Evolutionary conservation across 2,888 invertebrate genomes (phyloP).

Genomic region (Acrobasis suavella): DNA sequence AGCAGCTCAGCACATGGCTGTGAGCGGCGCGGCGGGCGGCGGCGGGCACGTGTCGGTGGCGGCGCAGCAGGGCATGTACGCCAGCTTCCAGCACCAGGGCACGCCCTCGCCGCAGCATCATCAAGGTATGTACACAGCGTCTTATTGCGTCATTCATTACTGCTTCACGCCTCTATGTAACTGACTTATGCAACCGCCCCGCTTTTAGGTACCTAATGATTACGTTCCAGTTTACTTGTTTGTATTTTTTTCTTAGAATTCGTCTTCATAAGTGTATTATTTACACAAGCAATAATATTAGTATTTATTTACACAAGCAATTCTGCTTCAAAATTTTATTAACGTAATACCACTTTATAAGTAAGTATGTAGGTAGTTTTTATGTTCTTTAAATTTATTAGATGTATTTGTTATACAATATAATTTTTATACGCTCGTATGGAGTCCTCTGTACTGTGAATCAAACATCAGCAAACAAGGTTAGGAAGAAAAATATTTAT

Average conservation of each 20-base stretch:
- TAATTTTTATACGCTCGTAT: too few species aligned
- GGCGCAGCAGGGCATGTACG: constrained; percentile 92
- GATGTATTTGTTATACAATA: too few species aligned
- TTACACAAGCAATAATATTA: neutral
- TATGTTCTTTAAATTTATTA: too few species aligned
- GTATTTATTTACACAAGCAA: neutral
- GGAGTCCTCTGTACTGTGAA: neutral
- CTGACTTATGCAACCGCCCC: constrained; percentile 12
- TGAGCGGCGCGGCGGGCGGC: constrained; percentile 87
- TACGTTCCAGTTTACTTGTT: constrained; percentile 13
- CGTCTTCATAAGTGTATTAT: neutral
- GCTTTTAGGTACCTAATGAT: neutral
- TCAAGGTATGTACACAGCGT: constrained; percentile 29
- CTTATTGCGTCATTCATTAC: constrained; percentile 5
- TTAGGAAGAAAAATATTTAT: constrained; percentile 6
- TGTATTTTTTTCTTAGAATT: constrained; percentile 1
- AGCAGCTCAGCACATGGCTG: constrained; percentile 92
- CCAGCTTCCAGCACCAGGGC: constrained; percentile 75
- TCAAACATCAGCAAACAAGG: constrained; percentile 13
- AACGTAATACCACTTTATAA: too few species aligned
- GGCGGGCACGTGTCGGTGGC: constrained; percentile 89
- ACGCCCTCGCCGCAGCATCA: constrained; percentile 77
- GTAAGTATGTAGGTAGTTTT: too few species aligned
- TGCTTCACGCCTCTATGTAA: constrained; percentile 4
- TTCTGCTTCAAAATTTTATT: too few species aligned